A percentile compares a stretch with the other conserved stretches of the same genome.
Conservation (phyloP, 2,888 invertebrate species). For the Lepidocyrtinus sp. region DNA sequence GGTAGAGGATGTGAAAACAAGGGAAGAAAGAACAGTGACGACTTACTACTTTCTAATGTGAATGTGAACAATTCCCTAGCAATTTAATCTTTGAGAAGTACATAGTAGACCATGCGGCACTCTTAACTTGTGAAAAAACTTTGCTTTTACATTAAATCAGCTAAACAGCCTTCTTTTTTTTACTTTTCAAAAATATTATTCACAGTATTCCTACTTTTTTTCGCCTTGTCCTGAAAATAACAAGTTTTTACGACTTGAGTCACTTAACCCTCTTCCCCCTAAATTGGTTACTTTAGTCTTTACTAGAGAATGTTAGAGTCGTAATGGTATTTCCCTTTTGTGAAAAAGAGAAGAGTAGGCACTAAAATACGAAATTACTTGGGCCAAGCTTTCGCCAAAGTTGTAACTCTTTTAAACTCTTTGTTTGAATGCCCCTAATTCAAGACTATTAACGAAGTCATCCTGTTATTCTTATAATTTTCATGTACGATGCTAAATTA, state of each 20-base stretch:
- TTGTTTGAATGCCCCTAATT: background rate
- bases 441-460: background rate
- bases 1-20: conserved; percentile 16
- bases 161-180: conserved; percentile 44
- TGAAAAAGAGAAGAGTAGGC: too few relatives aligned
- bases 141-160: conserved; percentile 60
- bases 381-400: too few relatives aligned
- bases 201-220: background rate
- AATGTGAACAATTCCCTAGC: conserved; percentile 42
- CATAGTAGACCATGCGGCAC: conserved; percentile 26
- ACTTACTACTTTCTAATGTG: conserved; percentile 10
- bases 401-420: conserved; percentile 1
- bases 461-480: too few relatives aligned
- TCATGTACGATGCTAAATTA: too few relatives aligned
- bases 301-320: conserved; percentile 20
- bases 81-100: conserved; percentile 43
- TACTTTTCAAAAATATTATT: conserved; percentile 26
- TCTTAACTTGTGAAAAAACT: conserved; percentile 51
- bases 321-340: conserved; percentile 14
- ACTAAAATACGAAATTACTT: too few relatives aligned
- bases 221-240: conserved; percentile 25
- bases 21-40: background rate
- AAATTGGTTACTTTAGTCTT: conserved; percentile 51
- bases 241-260: conserved; percentile 51
- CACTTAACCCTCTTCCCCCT: conserved; percentile 51